A percentile compares a stretch with the other conserved stretches of the same genome.
These are phyloP conservation scores for Whitmania pigra DNA, from an alignment of 1,140 invertebrate species.

Conservation along the genomic window DNA sequence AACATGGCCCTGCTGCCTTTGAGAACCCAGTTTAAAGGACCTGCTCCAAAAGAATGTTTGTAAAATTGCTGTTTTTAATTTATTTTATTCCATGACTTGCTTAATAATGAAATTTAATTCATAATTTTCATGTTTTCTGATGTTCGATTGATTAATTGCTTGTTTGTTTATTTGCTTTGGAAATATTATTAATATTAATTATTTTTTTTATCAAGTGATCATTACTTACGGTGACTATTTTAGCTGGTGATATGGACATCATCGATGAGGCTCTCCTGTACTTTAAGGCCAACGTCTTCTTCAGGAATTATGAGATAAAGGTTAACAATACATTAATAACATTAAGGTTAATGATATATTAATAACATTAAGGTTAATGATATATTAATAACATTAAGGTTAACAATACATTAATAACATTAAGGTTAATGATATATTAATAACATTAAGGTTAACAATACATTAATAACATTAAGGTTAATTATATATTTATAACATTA, in stretches of 20 bases:
- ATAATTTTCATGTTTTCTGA: not conserved
- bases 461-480: too few species aligned
- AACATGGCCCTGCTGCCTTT: constrained; percentile 84
- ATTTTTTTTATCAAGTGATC: too few species aligned
- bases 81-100: not conserved
- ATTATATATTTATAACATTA: too few species aligned
- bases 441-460: too few species aligned
- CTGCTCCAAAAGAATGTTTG: constrained; percentile 55
- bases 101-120: not conserved
- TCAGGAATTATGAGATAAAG: constrained; percentile 95
- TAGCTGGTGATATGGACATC: constrained; percentile 64
- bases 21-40: constrained; percentile 71
- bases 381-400: too few species aligned
- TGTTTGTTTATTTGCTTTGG: not conserved
- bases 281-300: constrained; percentile 99
- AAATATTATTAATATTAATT: not conserved
- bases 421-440: too few species aligned
- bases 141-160: too few species aligned
- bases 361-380: too few species aligned
- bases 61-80: constrained; percentile 4
- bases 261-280: constrained; percentile 93
- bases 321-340: constrained; percentile 48
- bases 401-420: too few species aligned
- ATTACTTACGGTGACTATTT: constrained; percentile 27
- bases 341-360: too few species aligned